Conservation (phyloP, 2,888 invertebrate genomes). For the Sclerodermus sp. region DNA sequence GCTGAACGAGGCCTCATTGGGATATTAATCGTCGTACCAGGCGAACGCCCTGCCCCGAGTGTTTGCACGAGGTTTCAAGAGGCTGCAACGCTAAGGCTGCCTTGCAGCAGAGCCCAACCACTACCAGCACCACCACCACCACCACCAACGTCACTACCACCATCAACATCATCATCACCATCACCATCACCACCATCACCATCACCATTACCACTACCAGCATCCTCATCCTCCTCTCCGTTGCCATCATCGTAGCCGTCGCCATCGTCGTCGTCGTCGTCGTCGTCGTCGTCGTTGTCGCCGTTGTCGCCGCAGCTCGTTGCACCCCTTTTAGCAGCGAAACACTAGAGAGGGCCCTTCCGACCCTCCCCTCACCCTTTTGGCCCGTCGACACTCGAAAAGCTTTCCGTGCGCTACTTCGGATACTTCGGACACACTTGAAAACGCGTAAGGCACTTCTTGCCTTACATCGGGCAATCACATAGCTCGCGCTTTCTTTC, state of each 20-base stretch:
- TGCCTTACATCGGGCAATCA: background rate
- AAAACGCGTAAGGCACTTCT: slow-evolving; percentile 5
- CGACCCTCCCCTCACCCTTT: slow-evolving; percentile 17
- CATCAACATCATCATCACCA: no score
- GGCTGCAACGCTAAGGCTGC: slow-evolving; percentile 37
- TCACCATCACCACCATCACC: no score
- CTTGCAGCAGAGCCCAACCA: slow-evolving; percentile 24
- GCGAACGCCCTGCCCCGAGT: slow-evolving; percentile 36
- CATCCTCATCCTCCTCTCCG: slow-evolving; percentile 9
- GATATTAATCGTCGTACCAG: slow-evolving; percentile 39
- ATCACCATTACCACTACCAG: no score
- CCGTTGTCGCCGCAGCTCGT: no score
- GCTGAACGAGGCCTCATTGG: slow-evolving; percentile 34
- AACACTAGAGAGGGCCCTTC: slow-evolving; percentile 42
- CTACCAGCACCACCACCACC: slow-evolving; percentile 21
- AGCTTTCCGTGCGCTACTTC: slow-evolving; percentile 20
- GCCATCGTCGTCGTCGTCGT: no score
- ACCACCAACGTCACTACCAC: no score
- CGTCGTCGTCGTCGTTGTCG: no score
- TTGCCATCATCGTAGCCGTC: no score
- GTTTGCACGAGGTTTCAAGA: slow-evolving; percentile 43
- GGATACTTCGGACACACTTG: slow-evolving; percentile 31
- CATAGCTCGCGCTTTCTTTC: background rate
- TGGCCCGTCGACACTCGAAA: slow-evolving; percentile 36
- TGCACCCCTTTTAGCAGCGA: slow-evolving; percentile 37